Evolutionary conservation across 2,888 invertebrate genomes (phyloP), one percentile per base, ranked within the genome.

Genomic region (Beris chalybata): DNA sequence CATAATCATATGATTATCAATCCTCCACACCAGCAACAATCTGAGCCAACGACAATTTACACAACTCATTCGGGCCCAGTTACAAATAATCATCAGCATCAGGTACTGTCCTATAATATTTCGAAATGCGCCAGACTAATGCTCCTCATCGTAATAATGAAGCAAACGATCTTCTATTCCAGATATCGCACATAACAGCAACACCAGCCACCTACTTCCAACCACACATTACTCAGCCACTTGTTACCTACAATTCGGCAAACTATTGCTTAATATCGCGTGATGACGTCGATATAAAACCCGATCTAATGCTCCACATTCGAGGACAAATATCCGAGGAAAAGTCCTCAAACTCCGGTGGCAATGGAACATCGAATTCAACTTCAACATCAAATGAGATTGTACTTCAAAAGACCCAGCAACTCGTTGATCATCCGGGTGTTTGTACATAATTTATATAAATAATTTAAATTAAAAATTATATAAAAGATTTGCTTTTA

Each of bases 221-320:
- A 61, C 71, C 72, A 47, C 72, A 74, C 58, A 66, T 69, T 38
- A 52, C 69, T 32, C 70, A 69, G 47, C 67, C 69, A 50, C 47
- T 69, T 47, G 55, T 69, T 69, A 79, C 70, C 32, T 68, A 68
- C 47, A 71, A 71, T 66, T 67, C 68, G 59, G 61, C 69, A 11
- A 71, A 82, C 69, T 83, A 86, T 58, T 88, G 88, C 73, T 83
- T 87, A 68, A 86, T 88, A 84, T 88, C 88, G 71, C 82, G 87
- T 30, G 86, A 87, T 61, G 86, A 87, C 77, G 87, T 87, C 76
- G 84, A 85, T 15, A 85, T 87, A 13, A 86, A 87, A 76, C 84
- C 87, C 0, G 88, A 88, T 75, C 87, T 88, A 75, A 87, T 88
- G 86, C 86, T 87, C 78, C 88, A 88, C 74, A 86, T 88, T 13